These are phyloP conservation scores for Ciconia nigra DNA, from an alignment of 2,797 vertebrate species.

Conservation along the genomic window DNA sequence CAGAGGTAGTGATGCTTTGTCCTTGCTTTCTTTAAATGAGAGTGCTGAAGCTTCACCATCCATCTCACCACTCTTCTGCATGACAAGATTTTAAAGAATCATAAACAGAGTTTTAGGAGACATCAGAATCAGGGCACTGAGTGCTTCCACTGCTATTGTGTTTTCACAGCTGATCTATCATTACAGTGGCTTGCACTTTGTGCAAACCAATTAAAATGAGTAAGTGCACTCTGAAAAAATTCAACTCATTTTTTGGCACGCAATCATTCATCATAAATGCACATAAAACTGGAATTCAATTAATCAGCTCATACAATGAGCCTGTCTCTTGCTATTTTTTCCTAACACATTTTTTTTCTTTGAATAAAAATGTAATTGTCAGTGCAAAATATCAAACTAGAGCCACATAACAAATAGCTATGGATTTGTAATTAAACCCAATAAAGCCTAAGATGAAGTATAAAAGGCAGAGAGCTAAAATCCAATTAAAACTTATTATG, in stretches of 20 bases:
- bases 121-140: background rate
- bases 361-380: slow-evolving; percentile 75
- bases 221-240: slow-evolving; percentile 56
- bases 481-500: slow-evolving; percentile 72
- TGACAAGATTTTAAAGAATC: background rate
- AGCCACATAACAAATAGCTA: slow-evolving; percentile 72
- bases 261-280: slow-evolving; percentile 71
- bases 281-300: slow-evolving; percentile 69
- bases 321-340: slow-evolving; percentile 66
- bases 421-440: slow-evolving; percentile 75
- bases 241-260: slow-evolving; percentile 60
- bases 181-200: slow-evolving; percentile 29
- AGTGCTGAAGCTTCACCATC: background rate
- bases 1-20: background rate
- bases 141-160: background rate
- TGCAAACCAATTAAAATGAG: slow-evolving; percentile 71
- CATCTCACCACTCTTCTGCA: fast-evolving
- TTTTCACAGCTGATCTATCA: slow-evolving; percentile 25
- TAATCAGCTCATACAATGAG: slow-evolving; percentile 73
- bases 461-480: slow-evolving; percentile 66
- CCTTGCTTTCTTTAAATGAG: background rate
- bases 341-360: slow-evolving; percentile 70
- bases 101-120: background rate
- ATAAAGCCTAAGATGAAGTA: slow-evolving; percentile 60
- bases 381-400: slow-evolving; percentile 68